Evolutionary conservation across 2,888 invertebrate species (phyloP).

Genomic region (Aplocera efformata): DNA sequence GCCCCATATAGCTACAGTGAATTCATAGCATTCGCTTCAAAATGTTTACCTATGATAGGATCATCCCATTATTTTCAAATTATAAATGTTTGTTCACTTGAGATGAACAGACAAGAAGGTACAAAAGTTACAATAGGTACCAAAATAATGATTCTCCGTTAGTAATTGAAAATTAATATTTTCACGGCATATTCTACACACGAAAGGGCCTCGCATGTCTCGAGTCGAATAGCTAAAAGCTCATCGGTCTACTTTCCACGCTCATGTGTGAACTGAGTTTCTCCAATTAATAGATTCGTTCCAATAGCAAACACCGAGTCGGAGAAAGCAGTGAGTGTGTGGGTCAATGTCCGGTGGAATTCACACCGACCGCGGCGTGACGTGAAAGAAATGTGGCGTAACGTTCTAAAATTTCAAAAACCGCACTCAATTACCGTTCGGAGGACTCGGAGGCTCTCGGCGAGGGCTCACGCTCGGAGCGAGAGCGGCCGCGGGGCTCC

Average conservation of each 20-base stretch:
- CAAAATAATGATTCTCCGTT: slow-evolving; percentile 12
- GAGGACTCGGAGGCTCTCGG: slow-evolving; percentile 44
- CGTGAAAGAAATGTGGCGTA: slow-evolving; percentile 76
- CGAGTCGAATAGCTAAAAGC: slow-evolving; percentile 45
- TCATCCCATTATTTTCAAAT: no score
- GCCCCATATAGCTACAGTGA: slow-evolving; percentile 13
- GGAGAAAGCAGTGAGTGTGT: slow-evolving; percentile 72
- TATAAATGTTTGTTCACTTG: no score
- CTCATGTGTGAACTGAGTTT: slow-evolving; percentile 79
- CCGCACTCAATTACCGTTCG: slow-evolving; percentile 58
- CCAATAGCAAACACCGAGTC: slow-evolving; percentile 76
- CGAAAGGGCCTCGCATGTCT: slow-evolving; percentile 30
- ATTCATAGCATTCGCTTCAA: no score
- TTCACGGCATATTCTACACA: slow-evolving; percentile 18
- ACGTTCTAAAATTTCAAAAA: slow-evolving; percentile 74
- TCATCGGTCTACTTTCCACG: slow-evolving; percentile 73
- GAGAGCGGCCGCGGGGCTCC: slow-evolving; percentile 31
- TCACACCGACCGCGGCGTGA: slow-evolving; percentile 71
- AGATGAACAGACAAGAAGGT: no score
- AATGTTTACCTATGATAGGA: no score
- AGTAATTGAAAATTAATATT: slow-evolving; percentile 13
- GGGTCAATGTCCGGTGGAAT: slow-evolving; percentile 75
- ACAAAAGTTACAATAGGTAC: slow-evolving; percentile 6
- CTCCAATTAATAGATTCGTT: slow-evolving; percentile 81
- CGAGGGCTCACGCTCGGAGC: slow-evolving; percentile 17